Conservation (phyloP, 2,113 vertebrate genomes). For the Melanerpes aurifrons region DNA sequence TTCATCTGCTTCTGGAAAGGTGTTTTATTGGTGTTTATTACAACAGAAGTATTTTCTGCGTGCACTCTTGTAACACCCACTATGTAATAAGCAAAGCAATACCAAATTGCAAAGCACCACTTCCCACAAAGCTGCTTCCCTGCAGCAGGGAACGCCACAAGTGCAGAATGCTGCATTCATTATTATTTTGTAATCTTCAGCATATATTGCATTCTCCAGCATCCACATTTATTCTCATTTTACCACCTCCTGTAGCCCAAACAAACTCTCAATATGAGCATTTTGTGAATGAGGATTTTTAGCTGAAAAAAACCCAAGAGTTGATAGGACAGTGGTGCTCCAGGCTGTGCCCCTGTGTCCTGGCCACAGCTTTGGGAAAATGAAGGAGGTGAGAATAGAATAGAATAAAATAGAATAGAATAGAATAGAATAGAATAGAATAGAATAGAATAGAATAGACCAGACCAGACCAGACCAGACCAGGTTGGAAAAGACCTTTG, state of each 20-base stretch:
- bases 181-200: fast-evolving
- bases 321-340: not conserved
- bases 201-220: not conserved
- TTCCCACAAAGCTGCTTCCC: not conserved
- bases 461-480: no score
- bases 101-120: not conserved
- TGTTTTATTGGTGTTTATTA: not conserved
- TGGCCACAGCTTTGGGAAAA: not conserved
- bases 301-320: no score
- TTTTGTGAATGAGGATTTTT: not conserved
- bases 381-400: no score
- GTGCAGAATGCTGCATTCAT: fast-evolving
- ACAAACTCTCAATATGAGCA: not conserved
- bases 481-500: no score
- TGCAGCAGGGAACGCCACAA: fast-evolving
- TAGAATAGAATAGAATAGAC: no score
- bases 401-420: no score
- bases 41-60: not conserved
- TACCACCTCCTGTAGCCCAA: not conserved
- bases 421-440: no score
- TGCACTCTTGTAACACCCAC: no score
- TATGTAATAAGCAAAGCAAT: fast-evolving
- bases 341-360: not conserved
- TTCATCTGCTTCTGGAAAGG: not conserved
- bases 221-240: not conserved